Base-by-base conservation (phyloP, 2,888 invertebrate genomes). In the Ichneumoninae sp. region DNA sequence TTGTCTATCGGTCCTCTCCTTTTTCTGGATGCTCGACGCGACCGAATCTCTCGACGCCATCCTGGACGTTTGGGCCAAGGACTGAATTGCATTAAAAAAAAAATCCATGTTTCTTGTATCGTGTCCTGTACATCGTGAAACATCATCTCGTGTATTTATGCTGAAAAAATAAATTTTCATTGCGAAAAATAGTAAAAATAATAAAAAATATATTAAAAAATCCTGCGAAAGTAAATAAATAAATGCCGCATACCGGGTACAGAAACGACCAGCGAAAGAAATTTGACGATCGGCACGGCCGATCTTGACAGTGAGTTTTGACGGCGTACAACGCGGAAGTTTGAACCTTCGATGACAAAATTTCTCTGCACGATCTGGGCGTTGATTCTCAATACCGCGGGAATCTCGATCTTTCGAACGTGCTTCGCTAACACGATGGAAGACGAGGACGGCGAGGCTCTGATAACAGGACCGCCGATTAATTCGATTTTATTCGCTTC, bases 1-100 rank as follows among this genome's bases (percentile, higher is more conserved):
- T 80, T 93, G 93, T 72, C 84, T 92, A 44, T 89, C 93, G 0
- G 52, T 93, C 13, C 86, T 93, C 7, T 90, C 93, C 0, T 93
- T 93, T 36, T 87, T 93, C 1, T 93, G 93, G 93, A 93, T 93
- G 93, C 76, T 93, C 57, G 93, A 93, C 44, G 93, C 93, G 0
- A 93, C 93, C 0, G 93, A 93, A 84, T 91, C 91, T 0, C 83
- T 93, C 47, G 93, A 93, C 66, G 89, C 91, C 1, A 89, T 93
- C 44, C 84, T 92, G n/a, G 93, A 93, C 26, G 86, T 88, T 66
- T 90, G 92, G 91, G 85, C 89, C 88, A 92, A 92, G 90, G 90
- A 92, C 89, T 90, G 87, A 89, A 75, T 85, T 44, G 33, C 30
- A 68, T 7, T 16, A 44, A 26, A 76, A 65, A 65, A 13, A 40